phyloP scores from a whole-genome alignment of 2,888 invertebrate genomes.

The Acanthosoma haemorrhoidale region DNA sequence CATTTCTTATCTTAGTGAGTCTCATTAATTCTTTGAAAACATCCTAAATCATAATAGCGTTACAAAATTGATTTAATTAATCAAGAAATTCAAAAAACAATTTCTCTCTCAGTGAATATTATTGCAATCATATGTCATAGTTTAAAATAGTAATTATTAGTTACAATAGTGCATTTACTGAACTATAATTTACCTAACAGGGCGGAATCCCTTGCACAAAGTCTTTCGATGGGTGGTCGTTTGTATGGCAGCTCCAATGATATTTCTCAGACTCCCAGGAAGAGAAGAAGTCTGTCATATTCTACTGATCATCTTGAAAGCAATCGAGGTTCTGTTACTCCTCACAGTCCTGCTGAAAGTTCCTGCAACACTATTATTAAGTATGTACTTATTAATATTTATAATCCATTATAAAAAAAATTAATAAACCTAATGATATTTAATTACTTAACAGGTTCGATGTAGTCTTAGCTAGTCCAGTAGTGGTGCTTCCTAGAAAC shows the following conservation, averaged over 20 bases:
- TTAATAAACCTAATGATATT: neutral
- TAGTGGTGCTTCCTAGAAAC: constrained; percentile 77
- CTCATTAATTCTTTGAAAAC: too few species aligned
- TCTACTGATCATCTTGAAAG: constrained; percentile 43
- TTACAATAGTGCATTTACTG: neutral
- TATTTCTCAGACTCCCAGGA: constrained; percentile 43
- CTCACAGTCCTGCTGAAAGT: constrained; percentile 38
- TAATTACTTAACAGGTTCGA: constrained; percentile 54
- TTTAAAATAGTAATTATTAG: neutral
- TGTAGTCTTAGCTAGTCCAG: constrained; percentile 82
- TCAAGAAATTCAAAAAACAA: too few species aligned
- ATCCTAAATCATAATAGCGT: too few species aligned
- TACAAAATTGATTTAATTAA: too few species aligned
- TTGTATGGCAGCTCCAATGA: constrained; percentile 44
- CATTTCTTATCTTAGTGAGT: too few species aligned
- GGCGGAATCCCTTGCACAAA: constrained; percentile 48
- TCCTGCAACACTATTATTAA: constrained; percentile 35
- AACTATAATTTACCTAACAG: constrained; percentile 46
- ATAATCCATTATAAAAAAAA: neutral
- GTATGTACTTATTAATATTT: constrained; percentile 29
- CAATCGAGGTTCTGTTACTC: constrained; percentile 39
- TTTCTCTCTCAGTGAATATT: too few species aligned
- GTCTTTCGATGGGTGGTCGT: constrained; percentile 53
- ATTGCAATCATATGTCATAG: too few species aligned
- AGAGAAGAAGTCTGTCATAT: constrained; percentile 42